phyloP scores from a whole-genome alignment of 2,797 vertebrate species.

The Arnoldichthys spilopterus region DNA sequence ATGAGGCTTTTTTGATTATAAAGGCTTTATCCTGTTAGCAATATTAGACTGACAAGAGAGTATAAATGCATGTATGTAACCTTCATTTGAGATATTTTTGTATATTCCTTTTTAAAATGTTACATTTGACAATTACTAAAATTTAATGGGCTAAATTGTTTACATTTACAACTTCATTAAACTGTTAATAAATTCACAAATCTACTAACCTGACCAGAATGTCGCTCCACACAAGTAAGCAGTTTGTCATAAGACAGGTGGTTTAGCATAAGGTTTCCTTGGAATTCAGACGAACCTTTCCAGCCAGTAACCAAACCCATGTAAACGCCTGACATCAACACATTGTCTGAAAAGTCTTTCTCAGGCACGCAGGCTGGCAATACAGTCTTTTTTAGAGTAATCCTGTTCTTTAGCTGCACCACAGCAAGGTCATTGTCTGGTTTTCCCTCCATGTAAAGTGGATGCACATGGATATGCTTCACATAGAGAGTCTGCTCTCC shows the following conservation, averaged over 20 bases:
- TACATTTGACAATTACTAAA: too few relatives aligned
- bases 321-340: conserved; percentile 66
- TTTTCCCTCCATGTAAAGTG: conserved; percentile 61
- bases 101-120: too few relatives aligned
- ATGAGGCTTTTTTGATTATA: too few relatives aligned
- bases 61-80: too few relatives aligned
- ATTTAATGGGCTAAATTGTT: too few relatives aligned
- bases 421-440: conserved; percentile 77
- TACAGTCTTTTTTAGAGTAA: conserved; percentile 60
- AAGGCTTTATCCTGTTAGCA: too few relatives aligned
- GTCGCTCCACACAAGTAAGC: conserved; percentile 63
- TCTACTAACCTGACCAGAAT: conserved; percentile 59
- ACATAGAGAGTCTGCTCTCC: conserved; percentile 63
- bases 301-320: conserved; percentile 73
- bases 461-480: conserved; percentile 64
- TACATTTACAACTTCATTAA: neutral
- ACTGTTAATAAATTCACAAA: neutral
- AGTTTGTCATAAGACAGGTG: conserved; percentile 69
- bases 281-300: conserved; percentile 57
- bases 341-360: conserved; percentile 74
- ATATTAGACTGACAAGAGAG: too few relatives aligned
- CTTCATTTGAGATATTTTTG: too few relatives aligned
- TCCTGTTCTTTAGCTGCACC: conserved; percentile 70
- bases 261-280: conserved; percentile 69
- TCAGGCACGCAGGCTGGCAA: conserved; percentile 76